These are phyloP conservation scores for Oreohelix idahoensis DNA, from an alignment of 1,140 invertebrate species.

Conservation along the genomic window DNA sequence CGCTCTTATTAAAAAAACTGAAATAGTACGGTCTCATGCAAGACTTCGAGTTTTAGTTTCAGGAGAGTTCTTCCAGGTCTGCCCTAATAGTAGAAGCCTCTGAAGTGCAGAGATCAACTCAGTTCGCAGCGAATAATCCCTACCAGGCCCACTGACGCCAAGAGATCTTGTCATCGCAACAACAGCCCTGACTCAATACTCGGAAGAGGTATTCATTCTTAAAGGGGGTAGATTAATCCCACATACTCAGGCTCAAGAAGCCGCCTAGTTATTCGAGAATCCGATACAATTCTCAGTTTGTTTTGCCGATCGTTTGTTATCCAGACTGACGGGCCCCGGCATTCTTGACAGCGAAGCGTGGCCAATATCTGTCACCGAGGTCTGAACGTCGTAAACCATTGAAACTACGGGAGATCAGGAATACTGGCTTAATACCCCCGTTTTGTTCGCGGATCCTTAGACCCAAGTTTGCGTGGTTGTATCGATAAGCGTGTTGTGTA, in stretches of 20 bases:
- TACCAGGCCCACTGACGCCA: neutral
- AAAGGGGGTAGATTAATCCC: neutral
- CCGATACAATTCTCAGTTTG: slow-evolving; percentile 11
- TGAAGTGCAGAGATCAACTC: neutral
- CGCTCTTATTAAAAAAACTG: too few relatives aligned
- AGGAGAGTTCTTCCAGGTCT: neutral
- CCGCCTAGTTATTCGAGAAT: neutral
- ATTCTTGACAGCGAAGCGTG: neutral
- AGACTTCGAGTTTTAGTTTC: neutral
- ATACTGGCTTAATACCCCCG: too few relatives aligned
- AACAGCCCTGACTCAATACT: neutral
- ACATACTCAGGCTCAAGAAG: neutral
- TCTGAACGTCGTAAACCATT: neutral
- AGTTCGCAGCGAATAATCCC: neutral
- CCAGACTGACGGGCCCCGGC: neutral
- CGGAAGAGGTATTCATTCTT: neutral
- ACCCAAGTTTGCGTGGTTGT: neutral
- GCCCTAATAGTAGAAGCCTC: neutral
- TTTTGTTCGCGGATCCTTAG: neutral
- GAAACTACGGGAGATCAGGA: neutral
- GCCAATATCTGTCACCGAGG: neutral
- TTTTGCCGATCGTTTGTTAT: neutral
- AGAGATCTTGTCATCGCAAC: neutral
- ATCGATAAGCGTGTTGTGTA: neutral
- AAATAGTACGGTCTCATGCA: too few relatives aligned